Evolutionary conservation across 2,888 invertebrate genomes (phyloP), one percentile per base, ranked within the genome.

Genomic region (Synanthedon formicaeformis): DNA sequence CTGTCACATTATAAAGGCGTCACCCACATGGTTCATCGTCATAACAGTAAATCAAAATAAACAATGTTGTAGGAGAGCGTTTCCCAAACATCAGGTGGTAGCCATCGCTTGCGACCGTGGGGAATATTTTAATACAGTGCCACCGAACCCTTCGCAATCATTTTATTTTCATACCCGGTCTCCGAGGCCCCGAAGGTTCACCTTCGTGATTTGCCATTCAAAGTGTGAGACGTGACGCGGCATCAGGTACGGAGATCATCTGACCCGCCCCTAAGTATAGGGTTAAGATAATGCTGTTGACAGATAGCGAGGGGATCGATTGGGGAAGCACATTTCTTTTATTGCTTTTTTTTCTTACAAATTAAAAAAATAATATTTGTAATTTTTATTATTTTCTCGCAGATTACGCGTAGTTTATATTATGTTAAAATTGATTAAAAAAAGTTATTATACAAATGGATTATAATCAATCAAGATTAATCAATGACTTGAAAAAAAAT

Each of bases 151-250:
- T 79, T 65, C 70, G 79, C 85, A 83, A 86, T 85, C 84, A 86
- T 86, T 82, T 85, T 84, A 84, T 85, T 84, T 85, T 85, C 83
- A 85, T 86, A 80, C 79, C 60, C 65, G 72, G 77, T 78, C 84
- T 72, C 84, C 5, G 60, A 78, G 79, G 77, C 84, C 84, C 86
- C 64, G 65, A 82, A 80, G 86, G 85, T 81, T 77, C 75, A 79
- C 82, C 82, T 74, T 75, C 80, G 73, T 85, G 86, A 86, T 86
- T 86, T 85, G 81, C 75, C 81, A 86, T 86, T 86, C 86, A 86
- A 78, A 82, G 76, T 62, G 72, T 55, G 74, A 63, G 70, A 77
- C 81, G 82, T 81, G 81, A 75, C 76, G 67, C 58, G 70, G 74
- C 78, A 78, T 79, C 78, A 78, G 78, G 78, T 80, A 76, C 57